These are phyloP conservation scores for Fulica atra DNA, from an alignment of 2,113 vertebrate genomes.

Conservation along the genomic window DNA sequence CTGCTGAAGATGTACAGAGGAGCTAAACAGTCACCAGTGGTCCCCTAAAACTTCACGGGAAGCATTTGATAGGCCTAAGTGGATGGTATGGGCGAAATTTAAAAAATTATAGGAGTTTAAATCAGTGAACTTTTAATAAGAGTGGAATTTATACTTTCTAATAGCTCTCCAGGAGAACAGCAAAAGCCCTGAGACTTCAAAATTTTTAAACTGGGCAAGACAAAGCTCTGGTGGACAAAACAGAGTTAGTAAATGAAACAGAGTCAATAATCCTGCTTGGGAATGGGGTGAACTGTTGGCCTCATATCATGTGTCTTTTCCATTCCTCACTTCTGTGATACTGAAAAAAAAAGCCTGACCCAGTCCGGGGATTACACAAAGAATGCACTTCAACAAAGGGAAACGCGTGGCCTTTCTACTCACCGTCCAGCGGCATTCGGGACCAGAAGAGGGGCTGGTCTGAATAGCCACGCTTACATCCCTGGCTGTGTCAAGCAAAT, in stretches of 20 bases:
- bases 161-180: neutral
- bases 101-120: neutral
- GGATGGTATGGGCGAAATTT: neutral
- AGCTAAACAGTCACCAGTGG: neutral
- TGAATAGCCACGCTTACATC: constrained; percentile 19
- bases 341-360: constrained; percentile 24
- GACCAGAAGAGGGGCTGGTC: neutral
- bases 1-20: neutral
- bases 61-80: neutral
- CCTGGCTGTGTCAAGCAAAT: neutral
- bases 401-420: constrained; percentile 24
- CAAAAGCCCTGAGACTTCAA: neutral
- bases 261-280: neutral
- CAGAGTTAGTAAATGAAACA: neutral
- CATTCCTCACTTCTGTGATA: constrained; percentile 2
- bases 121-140: neutral
- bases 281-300: constrained; percentile 11
- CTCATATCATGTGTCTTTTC: constrained; percentile 30
- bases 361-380: constrained; percentile 44
- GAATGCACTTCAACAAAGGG: constrained; percentile 55
- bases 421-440: neutral
- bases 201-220: neutral
- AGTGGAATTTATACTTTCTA: neutral
- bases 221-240: neutral
- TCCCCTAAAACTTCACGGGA: neutral